These are phyloP conservation scores for Antechinus flavipes DNA, from an alignment of 2,113 vertebrate genomes.

Conservation along the genomic window DNA sequence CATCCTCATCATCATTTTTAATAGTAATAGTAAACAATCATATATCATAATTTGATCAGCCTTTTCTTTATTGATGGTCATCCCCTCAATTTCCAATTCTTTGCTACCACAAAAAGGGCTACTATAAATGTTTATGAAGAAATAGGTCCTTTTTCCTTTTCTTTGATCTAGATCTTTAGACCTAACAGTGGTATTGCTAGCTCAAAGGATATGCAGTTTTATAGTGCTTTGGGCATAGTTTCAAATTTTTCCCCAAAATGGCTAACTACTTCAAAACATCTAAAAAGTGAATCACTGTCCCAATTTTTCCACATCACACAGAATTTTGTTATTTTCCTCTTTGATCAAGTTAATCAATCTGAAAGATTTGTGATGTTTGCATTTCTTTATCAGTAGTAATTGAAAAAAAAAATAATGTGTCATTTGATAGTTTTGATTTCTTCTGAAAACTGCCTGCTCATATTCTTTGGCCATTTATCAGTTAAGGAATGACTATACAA, in stretches of 20 bases:
- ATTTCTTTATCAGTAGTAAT: neutral
- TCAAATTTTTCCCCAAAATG: neutral
- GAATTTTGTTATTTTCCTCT: neutral
- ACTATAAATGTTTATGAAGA: neutral
- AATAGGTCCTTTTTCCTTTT: neutral
- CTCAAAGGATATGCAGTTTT: neutral
- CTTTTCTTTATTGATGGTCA: neutral
- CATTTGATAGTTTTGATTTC: too few relatives aligned
- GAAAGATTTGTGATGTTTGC: neutral
- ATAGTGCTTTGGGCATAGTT: neutral
- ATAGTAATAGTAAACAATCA: neutral
- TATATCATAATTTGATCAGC: neutral
- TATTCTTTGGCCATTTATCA: too few relatives aligned
- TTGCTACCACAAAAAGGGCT: neutral
- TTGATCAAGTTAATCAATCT: neutral
- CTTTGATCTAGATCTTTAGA: neutral
- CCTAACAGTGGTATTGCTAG: neutral
- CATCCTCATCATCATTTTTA: neutral
- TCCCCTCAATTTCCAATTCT: neutral
- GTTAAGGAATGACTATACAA: too few relatives aligned
- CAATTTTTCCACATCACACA: neutral
- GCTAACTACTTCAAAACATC: neutral
- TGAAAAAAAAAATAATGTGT: neutral
- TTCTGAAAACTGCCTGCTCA: too few relatives aligned
- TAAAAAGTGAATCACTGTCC: neutral